Percentiles rank a stretch among this genome's conserved stretches.
These are phyloP conservation scores for Gnathonemus echidnorhynchus DNA, from an alignment of 2,113 vertebrate species.

Conservation along the genomic window DNA sequence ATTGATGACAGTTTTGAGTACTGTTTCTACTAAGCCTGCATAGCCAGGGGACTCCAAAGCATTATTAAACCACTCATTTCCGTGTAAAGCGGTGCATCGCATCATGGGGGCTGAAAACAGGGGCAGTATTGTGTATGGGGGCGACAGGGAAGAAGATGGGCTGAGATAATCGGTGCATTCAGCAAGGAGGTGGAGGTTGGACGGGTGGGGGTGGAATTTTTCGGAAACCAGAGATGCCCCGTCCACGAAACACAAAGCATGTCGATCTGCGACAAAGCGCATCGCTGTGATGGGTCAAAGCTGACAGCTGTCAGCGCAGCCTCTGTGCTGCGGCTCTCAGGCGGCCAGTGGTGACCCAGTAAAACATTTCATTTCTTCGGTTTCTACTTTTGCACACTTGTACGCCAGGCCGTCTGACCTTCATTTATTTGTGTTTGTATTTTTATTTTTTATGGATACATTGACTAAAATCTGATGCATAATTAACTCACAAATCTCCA, in stretches of 20 bases:
- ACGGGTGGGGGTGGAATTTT: conserved; percentile 17
- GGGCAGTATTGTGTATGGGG: not conserved
- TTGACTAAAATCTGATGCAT: not conserved
- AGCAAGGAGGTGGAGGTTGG: conserved; percentile 3
- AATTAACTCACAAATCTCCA: not conserved
- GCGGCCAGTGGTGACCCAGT: not conserved
- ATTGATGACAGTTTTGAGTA: not conserved
- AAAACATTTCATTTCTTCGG: not conserved
- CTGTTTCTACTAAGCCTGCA: not conserved
- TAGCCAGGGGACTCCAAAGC: not conserved
- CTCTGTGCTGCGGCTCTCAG: not conserved
- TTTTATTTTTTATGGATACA: not conserved
- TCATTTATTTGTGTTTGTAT: not conserved
- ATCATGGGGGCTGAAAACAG: not conserved
- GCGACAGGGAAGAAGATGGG: not conserved
- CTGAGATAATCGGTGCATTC: conserved; percentile 17
- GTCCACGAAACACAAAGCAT: conserved; percentile 30
- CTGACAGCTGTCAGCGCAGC: conserved; percentile 28
- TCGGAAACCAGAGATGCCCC: conserved; percentile 39
- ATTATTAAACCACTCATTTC: not conserved
- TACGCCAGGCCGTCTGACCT: not conserved
- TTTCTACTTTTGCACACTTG: not conserved
- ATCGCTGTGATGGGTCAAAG: conserved; percentile 35
- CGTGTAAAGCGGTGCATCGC: not conserved
- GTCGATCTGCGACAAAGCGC: conserved; percentile 29